phyloP scores from a whole-genome alignment of 2,113 vertebrate species.

The Pristiophorus japonicus region DNA sequence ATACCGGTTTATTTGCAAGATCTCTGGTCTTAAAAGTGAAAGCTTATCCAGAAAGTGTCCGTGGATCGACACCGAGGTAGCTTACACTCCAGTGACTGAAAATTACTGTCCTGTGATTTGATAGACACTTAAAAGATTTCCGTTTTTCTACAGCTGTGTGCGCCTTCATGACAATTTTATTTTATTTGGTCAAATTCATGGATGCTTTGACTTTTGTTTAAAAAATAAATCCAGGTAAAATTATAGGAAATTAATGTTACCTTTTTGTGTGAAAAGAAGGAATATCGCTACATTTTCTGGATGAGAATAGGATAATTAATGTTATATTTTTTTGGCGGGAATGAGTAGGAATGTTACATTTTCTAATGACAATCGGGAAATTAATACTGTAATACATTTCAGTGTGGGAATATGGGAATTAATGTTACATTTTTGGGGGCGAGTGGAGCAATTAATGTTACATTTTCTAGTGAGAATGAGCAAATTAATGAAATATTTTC shows the following conservation, averaged over 20 bases:
- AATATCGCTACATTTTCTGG: background rate
- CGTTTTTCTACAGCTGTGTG: background rate
- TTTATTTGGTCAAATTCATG: background rate
- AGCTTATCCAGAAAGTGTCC: background rate
- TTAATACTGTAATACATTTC: too few species aligned
- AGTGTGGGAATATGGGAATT: too few species aligned
- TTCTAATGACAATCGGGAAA: background rate
- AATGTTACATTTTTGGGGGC: background rate
- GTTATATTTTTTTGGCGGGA: background rate
- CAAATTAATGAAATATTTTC: background rate
- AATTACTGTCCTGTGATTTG: background rate
- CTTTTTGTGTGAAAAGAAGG: background rate
- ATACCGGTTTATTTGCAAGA: background rate
- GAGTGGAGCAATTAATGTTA: background rate
- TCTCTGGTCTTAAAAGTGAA: background rate
- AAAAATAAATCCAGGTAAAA: slow-evolving; percentile 12
- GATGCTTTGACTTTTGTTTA: background rate
- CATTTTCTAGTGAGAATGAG: background rate
- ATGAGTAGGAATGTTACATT: background rate
- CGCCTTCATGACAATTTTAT: background rate
- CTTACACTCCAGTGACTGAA: background rate
- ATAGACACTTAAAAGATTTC: background rate
- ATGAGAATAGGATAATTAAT: too few species aligned
- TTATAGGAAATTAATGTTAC: background rate
- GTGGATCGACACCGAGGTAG: background rate